Percentiles rank a stretch among this genome's conserved stretches.
Evolutionary conservation across 2,113 vertebrate genomes (phyloP).

Genomic region (Megaceryle torquata): DNA sequence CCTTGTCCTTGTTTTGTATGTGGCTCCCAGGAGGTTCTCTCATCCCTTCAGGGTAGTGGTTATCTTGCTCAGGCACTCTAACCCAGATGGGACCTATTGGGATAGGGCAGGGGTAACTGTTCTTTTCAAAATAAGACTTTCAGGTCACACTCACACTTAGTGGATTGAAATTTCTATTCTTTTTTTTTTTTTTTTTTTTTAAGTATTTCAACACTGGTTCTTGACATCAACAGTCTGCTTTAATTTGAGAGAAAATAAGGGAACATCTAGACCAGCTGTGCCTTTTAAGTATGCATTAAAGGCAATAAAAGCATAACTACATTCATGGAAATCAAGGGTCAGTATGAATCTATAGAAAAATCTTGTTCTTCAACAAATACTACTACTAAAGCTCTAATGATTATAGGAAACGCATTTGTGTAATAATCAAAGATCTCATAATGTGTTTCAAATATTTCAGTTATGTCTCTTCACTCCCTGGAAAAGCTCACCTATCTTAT

Average conservation of each 20-base stretch:
- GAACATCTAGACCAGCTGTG: not conserved
- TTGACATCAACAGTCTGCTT: not conserved
- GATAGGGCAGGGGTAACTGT: not conserved
- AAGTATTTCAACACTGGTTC: not conserved
- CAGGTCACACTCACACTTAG: not conserved
- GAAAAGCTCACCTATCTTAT: not conserved
- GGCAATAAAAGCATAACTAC: not conserved
- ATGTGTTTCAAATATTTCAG: not conserved
- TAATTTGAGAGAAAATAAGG: not conserved
- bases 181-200: not conserved
- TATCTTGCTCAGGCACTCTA: not conserved
- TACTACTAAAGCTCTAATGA: not conserved
- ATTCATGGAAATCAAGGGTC: not conserved
- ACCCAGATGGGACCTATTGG: not conserved
- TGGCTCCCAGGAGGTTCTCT: not conserved
- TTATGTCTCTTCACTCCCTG: not conserved
- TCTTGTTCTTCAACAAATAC: not conserved
- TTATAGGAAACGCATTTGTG: not conserved
- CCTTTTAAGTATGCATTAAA: not conserved
- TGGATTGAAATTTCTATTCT: not conserved
- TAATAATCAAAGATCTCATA: not conserved
- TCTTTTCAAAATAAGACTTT: not conserved
- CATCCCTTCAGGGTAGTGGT: not conserved
- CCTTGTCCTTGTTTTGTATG: not conserved
- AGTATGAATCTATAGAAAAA: not conserved